Base-by-base conservation (phyloP, 2,888 invertebrate species). In the Yponomeuta evonymella region DNA sequence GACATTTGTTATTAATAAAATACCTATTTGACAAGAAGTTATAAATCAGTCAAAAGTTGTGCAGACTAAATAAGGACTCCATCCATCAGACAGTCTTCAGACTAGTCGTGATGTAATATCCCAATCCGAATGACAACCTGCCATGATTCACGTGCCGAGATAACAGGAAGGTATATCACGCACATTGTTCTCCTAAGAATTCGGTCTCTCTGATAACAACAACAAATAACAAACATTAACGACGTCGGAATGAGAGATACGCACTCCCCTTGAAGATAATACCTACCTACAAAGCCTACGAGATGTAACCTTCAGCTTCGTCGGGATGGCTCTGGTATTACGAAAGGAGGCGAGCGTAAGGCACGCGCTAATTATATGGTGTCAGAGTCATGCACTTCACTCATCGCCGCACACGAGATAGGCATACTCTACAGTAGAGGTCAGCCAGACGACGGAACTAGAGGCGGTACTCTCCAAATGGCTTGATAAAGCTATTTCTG, bases 371-470 rank as follows among this genome's bases (percentile, higher is more conserved):
- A 58, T 58, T 58, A 12, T 8, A 15, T 58, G 51, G 51, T 58
- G 51, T 58, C 51, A 58, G 51, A 51, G 51, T 58, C 51, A 58
- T 58, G 51, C 15, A 58, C 51, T 58, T 58, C 51, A 58, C 51
- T 58, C 51, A 58, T 58, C 51, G 15, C 51, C 15, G 51, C 12
- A 58, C 51, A 58, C 51, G 12, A 15, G 51, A 58, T 15, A 58
- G 15, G 51, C 15, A 58, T 58, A 9, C 15, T 58, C 12, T 15
- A 3, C 15, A 58, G 15, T 58, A 58, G 15, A 9, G 15, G 15
- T 5, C 51, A 15, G 51, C 15, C 15, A 58, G 15, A 58, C 12
- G 15, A 58, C 15, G 15, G 51, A 58, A 58, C 1, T 4, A 58
- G 15, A 58, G 51, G 51, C 33, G 33, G 33, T 5, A 33, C 33